A percentile compares a stretch with the other conserved stretches of the same genome.
Conservation (phyloP, 2,888 invertebrate genomes). For the Scotopteryx bipunctaria region DNA sequence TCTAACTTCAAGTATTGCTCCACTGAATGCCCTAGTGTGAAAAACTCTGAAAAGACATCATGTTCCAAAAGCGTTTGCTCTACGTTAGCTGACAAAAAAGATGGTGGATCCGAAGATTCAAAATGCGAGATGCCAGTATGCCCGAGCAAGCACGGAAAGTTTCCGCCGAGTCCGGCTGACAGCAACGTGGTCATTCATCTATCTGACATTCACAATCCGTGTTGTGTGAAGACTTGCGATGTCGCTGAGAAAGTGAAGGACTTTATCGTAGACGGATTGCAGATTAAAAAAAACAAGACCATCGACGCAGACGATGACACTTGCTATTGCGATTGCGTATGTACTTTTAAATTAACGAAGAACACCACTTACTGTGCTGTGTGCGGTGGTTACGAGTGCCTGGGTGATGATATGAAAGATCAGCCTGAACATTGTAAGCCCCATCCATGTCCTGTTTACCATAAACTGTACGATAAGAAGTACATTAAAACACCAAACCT, state of each 20-base stretch:
- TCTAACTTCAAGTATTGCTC: constrained; percentile 57
- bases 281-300: constrained; percentile 45
- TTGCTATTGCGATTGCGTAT: constrained; percentile 74
- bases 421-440: constrained; percentile 64
- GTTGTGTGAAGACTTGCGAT: constrained; percentile 67
- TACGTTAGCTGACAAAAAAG: constrained; percentile 28
- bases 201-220: constrained; percentile 65
- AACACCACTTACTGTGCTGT: constrained; percentile 73
- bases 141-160: constrained; percentile 36
- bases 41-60: constrained; percentile 43
- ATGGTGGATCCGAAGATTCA: constrained; percentile 25
- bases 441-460: constrained; percentile 74
- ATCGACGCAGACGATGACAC: constrained; percentile 48
- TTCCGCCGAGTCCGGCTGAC: constrained; percentile 67
- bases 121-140: constrained; percentile 52
- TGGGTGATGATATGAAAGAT: constrained; percentile 65
- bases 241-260: constrained; percentile 68
- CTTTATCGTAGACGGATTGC: constrained; percentile 59
- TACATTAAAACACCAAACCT: constrained; percentile 58
- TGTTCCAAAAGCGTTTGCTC: constrained; percentile 64
- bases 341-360: constrained; percentile 64
- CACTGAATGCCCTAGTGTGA: constrained; percentile 58
- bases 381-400: constrained; percentile 73
- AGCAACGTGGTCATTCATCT: constrained; percentile 62
- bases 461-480: constrained; percentile 69